Conservation (phyloP, 2,888 invertebrate species). For the Trachelus troglodyta region DNA sequence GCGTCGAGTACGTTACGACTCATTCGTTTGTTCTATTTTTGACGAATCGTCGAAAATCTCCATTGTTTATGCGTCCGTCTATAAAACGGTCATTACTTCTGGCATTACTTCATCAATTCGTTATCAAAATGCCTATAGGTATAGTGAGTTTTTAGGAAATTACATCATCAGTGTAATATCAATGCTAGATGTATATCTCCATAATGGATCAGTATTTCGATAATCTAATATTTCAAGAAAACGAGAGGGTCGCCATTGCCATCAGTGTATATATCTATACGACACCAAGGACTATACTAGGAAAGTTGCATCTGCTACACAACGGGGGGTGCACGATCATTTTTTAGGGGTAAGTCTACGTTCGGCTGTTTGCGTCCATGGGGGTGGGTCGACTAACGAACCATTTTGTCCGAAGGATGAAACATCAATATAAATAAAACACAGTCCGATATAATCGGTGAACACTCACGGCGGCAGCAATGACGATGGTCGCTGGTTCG, state of each 20-base stretch:
- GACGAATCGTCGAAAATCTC: not conserved
- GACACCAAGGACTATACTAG: conserved; percentile 22
- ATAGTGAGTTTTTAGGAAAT: not conserved
- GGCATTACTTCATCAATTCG: not conserved
- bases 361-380: not conserved
- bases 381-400: conserved; percentile 38
- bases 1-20: not conserved
- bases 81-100: not conserved
- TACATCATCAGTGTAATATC: not conserved
- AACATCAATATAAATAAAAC: conserved; percentile 12
- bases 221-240: conserved; percentile 30
- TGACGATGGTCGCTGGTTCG: not conserved
- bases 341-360: conserved; percentile 57
- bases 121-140: not conserved
- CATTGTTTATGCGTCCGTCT: not conserved
- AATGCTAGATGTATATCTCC: conserved; percentile 33
- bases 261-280: conserved; percentile 31
- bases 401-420: conserved; percentile 37
- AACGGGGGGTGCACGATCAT: conserved; percentile 57
- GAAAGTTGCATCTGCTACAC: conserved; percentile 62
- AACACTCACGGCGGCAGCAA: not conserved
- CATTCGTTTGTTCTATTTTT: not conserved
- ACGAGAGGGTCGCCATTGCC: conserved; percentile 10
- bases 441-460: conserved; percentile 1
- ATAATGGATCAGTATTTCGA: conserved; percentile 24